phyloP scores from a whole-genome alignment of 37 sponge, comb jelly and placozoan species.

The Spongilla lacustris region DNA sequence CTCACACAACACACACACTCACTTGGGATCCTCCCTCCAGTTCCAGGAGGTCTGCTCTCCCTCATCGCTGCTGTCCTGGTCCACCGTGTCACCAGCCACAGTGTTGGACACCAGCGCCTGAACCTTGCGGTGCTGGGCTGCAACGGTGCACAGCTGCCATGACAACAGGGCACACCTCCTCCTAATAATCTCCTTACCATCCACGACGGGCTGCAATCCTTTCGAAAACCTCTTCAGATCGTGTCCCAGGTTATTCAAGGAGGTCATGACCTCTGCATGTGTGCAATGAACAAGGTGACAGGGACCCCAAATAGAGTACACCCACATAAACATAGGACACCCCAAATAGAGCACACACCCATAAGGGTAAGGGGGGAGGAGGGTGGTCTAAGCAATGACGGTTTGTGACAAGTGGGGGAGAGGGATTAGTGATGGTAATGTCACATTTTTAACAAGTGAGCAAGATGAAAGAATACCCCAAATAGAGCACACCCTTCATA shows the following conservation, averaged over 20 bases:
- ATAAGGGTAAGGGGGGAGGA: no score
- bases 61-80: slow-evolving; percentile 9
- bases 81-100: slow-evolving; percentile 2
- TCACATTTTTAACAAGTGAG: no score
- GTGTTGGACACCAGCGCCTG: not conserved
- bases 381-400: no score
- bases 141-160: not conserved
- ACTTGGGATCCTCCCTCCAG: slow-evolving; percentile 40
- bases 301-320: no score
- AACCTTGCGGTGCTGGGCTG: slow-evolving; percentile 32
- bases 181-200: slow-evolving; percentile 13
- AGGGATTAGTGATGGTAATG: no score
- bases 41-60: slow-evolving; percentile 18
- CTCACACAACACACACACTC: not conserved
- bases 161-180: not conserved
- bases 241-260: slow-evolving; percentile 37
- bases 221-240: slow-evolving; percentile 53
- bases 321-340: no score
- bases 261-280: slow-evolving; percentile 14
- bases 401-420: no score
- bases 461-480: no score
- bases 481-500: not conserved
- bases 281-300: not conserved
- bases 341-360: no score
- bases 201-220: slow-evolving; percentile 39